Percentiles rank a stretch among this genome's conserved stretches.
These are phyloP conservation scores for Odobenus rosmarus DNA, from an alignment of 2,113 vertebrate genomes.

Conservation along the genomic window DNA sequence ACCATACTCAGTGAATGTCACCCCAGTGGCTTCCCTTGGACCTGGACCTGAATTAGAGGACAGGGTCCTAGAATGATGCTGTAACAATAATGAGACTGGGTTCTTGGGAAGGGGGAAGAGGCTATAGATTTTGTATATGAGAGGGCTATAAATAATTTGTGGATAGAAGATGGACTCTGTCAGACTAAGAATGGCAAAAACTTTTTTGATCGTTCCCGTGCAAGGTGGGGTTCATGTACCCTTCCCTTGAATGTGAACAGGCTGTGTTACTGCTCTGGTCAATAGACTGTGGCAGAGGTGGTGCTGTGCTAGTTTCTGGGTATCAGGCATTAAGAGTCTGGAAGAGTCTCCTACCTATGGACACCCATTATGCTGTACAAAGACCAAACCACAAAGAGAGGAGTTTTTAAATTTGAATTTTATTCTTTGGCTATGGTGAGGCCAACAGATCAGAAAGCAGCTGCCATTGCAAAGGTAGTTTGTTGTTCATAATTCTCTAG, in stretches of 20 bases:
- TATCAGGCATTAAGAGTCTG: neutral
- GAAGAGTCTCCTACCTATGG: neutral
- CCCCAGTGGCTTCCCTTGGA: neutral
- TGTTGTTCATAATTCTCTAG: neutral
- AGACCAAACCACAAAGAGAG: neutral
- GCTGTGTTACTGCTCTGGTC: neutral
- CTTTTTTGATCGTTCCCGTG: neutral
- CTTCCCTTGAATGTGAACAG: neutral
- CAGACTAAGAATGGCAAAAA: neutral
- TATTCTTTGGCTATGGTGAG: neutral
- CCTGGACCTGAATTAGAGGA: neutral
- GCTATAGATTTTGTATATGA: neutral
- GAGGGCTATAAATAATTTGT: neutral
- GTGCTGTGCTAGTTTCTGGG: neutral
- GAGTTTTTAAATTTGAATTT: neutral
- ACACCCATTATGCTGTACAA: neutral
- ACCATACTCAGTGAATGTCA: neutral
- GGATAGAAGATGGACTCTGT: neutral
- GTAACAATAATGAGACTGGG: neutral
- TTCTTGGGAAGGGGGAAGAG: neutral
- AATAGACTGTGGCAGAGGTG: neutral
- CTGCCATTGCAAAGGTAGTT: neutral
- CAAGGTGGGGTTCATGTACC: neutral
- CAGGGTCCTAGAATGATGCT: neutral
- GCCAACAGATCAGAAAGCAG: neutral